Evolutionary conservation across 1,140 invertebrate genomes (phyloP).

Genomic region (Zaprionus africanus): DNA sequence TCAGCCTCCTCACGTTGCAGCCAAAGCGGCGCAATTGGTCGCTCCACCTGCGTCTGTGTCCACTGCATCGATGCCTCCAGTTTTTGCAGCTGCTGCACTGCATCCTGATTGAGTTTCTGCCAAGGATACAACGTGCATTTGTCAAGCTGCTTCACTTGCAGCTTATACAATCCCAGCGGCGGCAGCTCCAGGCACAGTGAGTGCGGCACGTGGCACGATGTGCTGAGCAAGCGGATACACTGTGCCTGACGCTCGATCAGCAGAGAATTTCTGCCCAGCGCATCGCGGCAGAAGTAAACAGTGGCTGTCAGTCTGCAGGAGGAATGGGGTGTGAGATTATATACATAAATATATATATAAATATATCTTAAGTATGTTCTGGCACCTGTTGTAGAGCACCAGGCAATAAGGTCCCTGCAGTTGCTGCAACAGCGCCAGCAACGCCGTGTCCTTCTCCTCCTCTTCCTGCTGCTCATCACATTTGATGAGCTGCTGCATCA

Average conservation of each 20-base stretch:
- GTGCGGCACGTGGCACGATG: constrained; percentile 78
- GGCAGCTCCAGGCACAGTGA: constrained; percentile 87
- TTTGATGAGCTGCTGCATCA: constrained; percentile 34
- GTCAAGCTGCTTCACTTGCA: constrained; percentile 33
- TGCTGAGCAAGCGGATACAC: constrained; percentile 87
- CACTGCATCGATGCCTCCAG: constrained; percentile 46
- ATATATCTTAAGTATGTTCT: background rate
- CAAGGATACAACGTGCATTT: constrained; percentile 59
- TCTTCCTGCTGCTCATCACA: constrained; percentile 31
- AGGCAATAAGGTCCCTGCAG: constrained; percentile 94
- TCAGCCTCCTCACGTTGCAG: background rate
- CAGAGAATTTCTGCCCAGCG: constrained; percentile 93
- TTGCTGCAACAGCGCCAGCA: constrained; percentile 40
- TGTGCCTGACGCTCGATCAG: constrained; percentile 87
- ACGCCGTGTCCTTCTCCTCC: background rate
- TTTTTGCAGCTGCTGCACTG: constrained; percentile 29
- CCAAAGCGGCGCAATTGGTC: constrained; percentile 45
- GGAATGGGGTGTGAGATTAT: background rate
- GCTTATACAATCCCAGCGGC: constrained; percentile 85
- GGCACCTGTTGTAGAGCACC: constrained; percentile 88
- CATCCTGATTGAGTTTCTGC: constrained; percentile 41
- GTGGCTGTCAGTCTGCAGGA: constrained; percentile 84
- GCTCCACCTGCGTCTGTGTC: constrained; percentile 21
- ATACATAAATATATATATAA: background rate
- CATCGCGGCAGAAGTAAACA: constrained; percentile 94